Evolutionary conservation across 2,113 vertebrate genomes (phyloP).

Genomic region (Bujurquina vittata): DNA sequence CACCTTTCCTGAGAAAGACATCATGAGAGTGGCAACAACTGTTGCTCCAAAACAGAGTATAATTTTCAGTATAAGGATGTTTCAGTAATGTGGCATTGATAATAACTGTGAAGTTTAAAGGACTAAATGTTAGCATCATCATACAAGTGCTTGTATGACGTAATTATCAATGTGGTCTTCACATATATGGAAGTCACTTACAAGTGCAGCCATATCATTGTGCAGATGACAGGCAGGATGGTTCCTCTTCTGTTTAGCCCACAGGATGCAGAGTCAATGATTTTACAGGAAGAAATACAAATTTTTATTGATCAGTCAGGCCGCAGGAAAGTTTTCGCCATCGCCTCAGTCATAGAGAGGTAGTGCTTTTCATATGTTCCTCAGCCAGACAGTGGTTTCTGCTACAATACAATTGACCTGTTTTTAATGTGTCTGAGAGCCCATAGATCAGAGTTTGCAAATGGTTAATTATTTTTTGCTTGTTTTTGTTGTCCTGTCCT

Average conservation of each 20-base stretch:
- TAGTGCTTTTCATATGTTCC: fast-evolving
- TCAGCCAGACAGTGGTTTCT: neutral
- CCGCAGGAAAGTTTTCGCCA: neutral
- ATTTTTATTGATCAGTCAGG: neutral
- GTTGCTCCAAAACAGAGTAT: neutral
- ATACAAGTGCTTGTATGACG: no score
- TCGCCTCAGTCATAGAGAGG: neutral
- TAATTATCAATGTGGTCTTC: neutral
- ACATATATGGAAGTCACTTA: neutral
- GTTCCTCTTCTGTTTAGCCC: neutral
- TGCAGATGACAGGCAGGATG: neutral
- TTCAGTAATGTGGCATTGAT: neutral
- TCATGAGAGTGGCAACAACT: no score
- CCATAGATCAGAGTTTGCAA: neutral
- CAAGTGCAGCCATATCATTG: neutral
- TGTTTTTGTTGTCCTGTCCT: neutral
- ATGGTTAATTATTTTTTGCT: no score
- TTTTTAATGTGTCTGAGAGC: neutral
- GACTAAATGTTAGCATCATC: neutral
- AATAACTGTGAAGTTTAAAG: neutral
- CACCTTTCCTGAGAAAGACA: neutral
- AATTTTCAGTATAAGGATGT: neutral
- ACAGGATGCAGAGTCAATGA: neutral
- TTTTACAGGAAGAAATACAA: neutral
- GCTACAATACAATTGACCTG: neutral